Evolutionary conservation across 2,113 vertebrate species (phyloP).

Genomic region (Suricata suricatta): DNA sequence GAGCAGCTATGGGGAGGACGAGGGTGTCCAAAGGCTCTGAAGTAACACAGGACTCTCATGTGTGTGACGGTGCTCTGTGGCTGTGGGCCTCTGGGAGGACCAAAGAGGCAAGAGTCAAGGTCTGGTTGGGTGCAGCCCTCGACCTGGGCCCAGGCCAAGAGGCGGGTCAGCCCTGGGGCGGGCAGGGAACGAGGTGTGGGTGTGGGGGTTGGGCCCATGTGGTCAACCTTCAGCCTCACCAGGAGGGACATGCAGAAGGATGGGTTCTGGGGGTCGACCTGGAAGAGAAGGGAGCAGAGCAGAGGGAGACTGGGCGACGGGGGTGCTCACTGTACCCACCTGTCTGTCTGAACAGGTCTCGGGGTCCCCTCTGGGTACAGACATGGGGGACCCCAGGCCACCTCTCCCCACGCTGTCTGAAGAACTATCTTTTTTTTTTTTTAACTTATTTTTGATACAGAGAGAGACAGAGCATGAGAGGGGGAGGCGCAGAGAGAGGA

Average conservation of each 20-base stretch:
- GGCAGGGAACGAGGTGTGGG: neutral
- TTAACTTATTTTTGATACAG: no score
- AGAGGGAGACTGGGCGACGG: neutral
- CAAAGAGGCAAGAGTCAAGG: neutral
- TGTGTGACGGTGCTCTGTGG: fast-evolving
- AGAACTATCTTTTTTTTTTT: neutral
- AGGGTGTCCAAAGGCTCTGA: neutral
- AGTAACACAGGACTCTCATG: neutral
- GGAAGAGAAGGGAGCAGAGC: neutral
- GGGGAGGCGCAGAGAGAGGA: no score
- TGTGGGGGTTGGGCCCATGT: neutral
- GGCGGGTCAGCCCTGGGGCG: neutral
- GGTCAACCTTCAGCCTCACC: neutral
- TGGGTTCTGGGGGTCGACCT: neutral
- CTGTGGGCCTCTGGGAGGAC: neutral
- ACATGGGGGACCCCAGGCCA: neutral
- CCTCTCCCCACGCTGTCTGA: neutral
- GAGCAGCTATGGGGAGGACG: neutral
- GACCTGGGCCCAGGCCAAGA: neutral
- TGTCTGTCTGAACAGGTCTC: neutral
- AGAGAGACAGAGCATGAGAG: no score
- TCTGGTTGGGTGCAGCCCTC: neutral
- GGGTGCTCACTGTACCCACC: neutral
- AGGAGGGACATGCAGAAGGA: neutral
- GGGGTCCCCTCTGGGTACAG: neutral